Percentiles rank a stretch among this genome's conserved stretches.
phyloP scores from a whole-genome alignment of 1,140 invertebrate genomes.

The Venustaconcha ellipsiformis region DNA sequence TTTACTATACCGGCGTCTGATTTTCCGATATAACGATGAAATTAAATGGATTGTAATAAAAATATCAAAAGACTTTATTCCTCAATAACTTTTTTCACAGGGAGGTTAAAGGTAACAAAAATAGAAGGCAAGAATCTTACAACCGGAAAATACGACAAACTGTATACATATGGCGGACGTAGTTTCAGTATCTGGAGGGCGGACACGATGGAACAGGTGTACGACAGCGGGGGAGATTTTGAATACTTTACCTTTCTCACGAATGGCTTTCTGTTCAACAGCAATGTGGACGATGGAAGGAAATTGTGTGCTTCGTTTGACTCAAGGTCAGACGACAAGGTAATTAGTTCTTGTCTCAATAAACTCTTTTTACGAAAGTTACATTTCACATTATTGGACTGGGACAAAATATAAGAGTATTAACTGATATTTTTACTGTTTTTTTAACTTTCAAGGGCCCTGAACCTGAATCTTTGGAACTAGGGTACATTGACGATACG shows the following conservation, averaged over 20 bases:
- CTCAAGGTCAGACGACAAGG: constrained; percentile 36
- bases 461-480: constrained; percentile 36
- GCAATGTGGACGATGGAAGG: not conserved
- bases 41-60: no score
- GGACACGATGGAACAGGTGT: constrained; percentile 34
- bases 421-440: constrained; percentile 1
- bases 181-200: constrained; percentile 35
- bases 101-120: constrained; percentile 17
- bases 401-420: constrained; percentile 1
- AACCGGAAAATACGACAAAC: constrained; percentile 18
- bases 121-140: constrained; percentile 16
- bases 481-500: constrained; percentile 24
- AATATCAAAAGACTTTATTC: no score
- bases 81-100: not conserved
- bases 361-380: not conserved
- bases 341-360: not conserved
- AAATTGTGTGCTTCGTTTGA: constrained; percentile 7
- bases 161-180: constrained; percentile 36
- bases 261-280: constrained; percentile 26
- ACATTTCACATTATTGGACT: not conserved
- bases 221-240: constrained; percentile 39
- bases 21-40: no score
- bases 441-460: constrained; percentile 32
- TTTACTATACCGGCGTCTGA: no score
- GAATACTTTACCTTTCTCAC: constrained; percentile 11